These are phyloP conservation scores for Scophthalmus maximus DNA, from an alignment of 2,113 vertebrate genomes.

Conservation along the genomic window DNA sequence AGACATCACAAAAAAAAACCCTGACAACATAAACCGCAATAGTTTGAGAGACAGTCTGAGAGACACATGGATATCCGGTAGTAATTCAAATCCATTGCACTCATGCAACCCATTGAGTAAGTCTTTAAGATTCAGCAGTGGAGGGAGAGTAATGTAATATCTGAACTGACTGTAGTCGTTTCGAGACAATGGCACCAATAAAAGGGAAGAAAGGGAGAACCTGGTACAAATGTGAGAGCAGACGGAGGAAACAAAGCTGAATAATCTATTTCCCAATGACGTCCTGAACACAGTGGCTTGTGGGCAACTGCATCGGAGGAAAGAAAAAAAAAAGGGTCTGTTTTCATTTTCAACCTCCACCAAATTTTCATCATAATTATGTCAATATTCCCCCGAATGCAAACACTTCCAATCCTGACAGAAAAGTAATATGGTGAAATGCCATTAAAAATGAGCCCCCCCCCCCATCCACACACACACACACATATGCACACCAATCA, in stretches of 20 bases:
- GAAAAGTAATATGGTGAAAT: conserved; percentile 79
- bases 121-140: background rate
- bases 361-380: conserved; percentile 81
- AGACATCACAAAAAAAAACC: no score
- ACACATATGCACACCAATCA: conserved; percentile 60
- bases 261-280: conserved; percentile 29
- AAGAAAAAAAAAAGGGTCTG: conserved; percentile 38
- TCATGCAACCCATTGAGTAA: no score
- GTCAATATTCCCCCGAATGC: conserved; percentile 78
- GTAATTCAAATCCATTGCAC: background rate
- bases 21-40: no score
- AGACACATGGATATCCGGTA: no score
- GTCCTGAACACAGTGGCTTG: conserved; percentile 36
- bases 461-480: conserved; percentile 14
- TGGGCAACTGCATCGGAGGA: background rate
- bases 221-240: conserved; percentile 6
- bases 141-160: no score
- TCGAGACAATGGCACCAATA: background rate
- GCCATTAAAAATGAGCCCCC: conserved; percentile 71
- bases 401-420: conserved; percentile 78
- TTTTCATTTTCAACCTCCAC: conserved; percentile 77
- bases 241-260: conserved; percentile 39
- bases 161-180: no score
- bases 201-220: background rate
- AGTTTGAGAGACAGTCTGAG: no score